Conservation (phyloP, 2,888 invertebrate genomes). For the Hydrotaea diabolus region DNA sequence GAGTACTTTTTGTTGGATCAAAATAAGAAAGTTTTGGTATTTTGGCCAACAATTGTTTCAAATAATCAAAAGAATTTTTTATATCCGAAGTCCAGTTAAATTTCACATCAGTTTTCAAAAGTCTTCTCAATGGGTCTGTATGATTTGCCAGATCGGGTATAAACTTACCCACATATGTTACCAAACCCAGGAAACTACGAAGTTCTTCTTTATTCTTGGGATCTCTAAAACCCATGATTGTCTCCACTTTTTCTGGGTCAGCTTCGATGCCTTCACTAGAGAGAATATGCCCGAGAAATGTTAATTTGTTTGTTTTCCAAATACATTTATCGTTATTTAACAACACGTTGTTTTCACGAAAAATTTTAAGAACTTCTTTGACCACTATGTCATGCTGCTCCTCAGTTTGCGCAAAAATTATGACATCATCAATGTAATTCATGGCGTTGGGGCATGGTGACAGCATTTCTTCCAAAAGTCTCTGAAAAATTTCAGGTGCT, state of each 20-base stretch:
- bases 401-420: slow-evolving; percentile 68
- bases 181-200: slow-evolving; percentile 74
- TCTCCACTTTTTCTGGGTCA: slow-evolving; percentile 68
- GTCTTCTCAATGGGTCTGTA: slow-evolving; percentile 71
- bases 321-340: slow-evolving; percentile 72
- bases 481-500: slow-evolving; percentile 64
- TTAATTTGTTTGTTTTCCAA: slow-evolving; percentile 58
- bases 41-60: slow-evolving; percentile 67
- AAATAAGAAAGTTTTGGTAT: slow-evolving; percentile 72
- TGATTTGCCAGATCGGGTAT: slow-evolving; percentile 68
- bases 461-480: slow-evolving; percentile 69
- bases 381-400: slow-evolving; percentile 71
- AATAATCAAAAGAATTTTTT: slow-evolving; percentile 70
- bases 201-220: slow-evolving; percentile 72
- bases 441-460: slow-evolving; percentile 71
- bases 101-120: slow-evolving; percentile 71
- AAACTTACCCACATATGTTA: slow-evolving; percentile 73
- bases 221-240: slow-evolving; percentile 69
- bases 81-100: slow-evolving; percentile 70
- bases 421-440: slow-evolving; percentile 69
- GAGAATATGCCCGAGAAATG: slow-evolving; percentile 70
- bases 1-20: slow-evolving; percentile 70
- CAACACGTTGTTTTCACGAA: slow-evolving; percentile 68
- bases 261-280: slow-evolving; percentile 64
- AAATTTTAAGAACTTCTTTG: slow-evolving; percentile 67